Percentiles rank a stretch among this genome's conserved stretches.
Conservation (phyloP, 2,888 invertebrate genomes). For the Cheilosia variabilis region DNA sequence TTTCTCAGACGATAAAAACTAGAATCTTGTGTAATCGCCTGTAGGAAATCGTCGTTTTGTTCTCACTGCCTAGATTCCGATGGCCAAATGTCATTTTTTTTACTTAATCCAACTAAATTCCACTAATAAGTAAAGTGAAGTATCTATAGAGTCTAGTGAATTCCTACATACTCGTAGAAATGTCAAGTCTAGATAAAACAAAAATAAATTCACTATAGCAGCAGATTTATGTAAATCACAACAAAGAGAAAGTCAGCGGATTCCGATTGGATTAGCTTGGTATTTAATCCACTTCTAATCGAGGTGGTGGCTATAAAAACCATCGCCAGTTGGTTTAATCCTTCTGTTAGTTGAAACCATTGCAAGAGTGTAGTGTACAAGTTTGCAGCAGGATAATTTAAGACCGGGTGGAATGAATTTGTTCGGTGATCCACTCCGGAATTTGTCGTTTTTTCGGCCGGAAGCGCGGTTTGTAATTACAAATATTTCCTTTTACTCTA, state of each 20-base stretch:
- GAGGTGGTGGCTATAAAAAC: constrained; percentile 52
- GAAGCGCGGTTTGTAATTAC: constrained; percentile 62
- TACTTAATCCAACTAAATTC: too few species aligned
- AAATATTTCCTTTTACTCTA: background rate
- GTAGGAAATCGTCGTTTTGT: too few species aligned
- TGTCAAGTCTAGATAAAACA: background rate
- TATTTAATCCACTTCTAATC: constrained; percentile 51
- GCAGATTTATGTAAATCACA: constrained; percentile 26
- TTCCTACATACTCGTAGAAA: too few species aligned
- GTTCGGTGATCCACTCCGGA: constrained; percentile 60
- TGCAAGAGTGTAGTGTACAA: constrained; percentile 37
- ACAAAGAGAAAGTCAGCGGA: constrained; percentile 20
- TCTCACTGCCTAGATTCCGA: too few species aligned
- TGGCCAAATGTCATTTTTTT: too few species aligned
- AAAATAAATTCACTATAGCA: background rate
- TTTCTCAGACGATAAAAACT: too few species aligned
- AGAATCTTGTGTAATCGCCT: too few species aligned
- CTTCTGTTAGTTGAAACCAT: constrained; percentile 52
- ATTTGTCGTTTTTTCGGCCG: constrained; percentile 64
- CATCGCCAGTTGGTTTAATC: background rate
- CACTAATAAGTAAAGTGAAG: too few species aligned
- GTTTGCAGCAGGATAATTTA: constrained; percentile 8
- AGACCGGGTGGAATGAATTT: constrained; percentile 51
- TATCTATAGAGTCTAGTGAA: too few species aligned
- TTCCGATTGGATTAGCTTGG: constrained; percentile 54